Evolutionary conservation across 2,888 invertebrate species (phyloP).

Genomic region (Limenitis arthemis): DNA sequence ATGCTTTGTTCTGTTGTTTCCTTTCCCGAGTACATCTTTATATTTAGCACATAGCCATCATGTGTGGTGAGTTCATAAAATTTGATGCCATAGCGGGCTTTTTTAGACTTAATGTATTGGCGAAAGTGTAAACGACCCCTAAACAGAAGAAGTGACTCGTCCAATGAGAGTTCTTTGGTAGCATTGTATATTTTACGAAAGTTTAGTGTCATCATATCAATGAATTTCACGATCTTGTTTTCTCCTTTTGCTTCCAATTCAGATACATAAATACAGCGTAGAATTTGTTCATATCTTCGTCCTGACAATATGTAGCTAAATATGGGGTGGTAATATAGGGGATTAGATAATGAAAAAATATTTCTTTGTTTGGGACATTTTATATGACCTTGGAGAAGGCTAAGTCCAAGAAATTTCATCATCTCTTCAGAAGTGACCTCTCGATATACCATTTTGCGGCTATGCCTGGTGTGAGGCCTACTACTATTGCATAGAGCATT

Average conservation of each 20-base stretch:
- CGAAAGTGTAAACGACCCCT: conserved; percentile 29
- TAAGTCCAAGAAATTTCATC: conserved; percentile 17
- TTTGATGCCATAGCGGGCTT: conserved; percentile 32
- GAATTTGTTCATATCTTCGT: conserved; percentile 24
- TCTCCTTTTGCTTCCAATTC: conserved; percentile 24
- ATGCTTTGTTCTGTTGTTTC: conserved; percentile 14
- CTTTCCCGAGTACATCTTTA: conserved; percentile 29
- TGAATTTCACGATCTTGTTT: conserved; percentile 24
- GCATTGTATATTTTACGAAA: conserved; percentile 26
- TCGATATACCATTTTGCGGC: conserved; percentile 11
- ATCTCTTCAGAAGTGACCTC: conserved; percentile 15
- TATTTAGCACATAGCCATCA: conserved; percentile 31
- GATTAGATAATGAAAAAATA: conserved; percentile 19
- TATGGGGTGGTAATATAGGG: conserved; percentile 26
- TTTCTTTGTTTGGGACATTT: conserved; percentile 15
- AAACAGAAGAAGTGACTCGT: conserved; percentile 27
- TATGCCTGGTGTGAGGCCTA: conserved; percentile 19
- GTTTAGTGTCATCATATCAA: conserved; percentile 20
- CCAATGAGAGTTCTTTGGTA: conserved; percentile 25
- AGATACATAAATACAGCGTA: conserved; percentile 25
- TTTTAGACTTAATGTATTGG: conserved; percentile 29
- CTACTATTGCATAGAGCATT: conserved; percentile 12
- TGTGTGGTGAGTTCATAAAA: conserved; percentile 29
- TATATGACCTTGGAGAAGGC: conserved; percentile 6
- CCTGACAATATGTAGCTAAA: conserved; percentile 25